Conservation (phyloP, 2,113 vertebrate species). For the Larimichthys polyactis region DNA sequence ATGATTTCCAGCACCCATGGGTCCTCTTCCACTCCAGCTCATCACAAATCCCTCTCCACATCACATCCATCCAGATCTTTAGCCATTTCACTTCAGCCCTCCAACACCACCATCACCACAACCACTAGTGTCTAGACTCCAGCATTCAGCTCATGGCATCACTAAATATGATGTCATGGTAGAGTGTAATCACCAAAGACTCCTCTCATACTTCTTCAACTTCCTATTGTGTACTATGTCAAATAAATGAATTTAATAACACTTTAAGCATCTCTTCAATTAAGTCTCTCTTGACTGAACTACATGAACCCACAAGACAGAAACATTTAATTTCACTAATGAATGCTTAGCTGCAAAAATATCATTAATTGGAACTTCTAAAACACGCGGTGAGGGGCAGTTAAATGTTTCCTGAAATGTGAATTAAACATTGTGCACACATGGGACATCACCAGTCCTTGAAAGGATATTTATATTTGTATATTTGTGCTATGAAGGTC, state of each 20-base stretch:
- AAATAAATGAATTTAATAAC: not conserved
- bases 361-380: not conserved
- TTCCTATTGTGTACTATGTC: not conserved
- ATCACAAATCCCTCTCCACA: not conserved
- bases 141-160: not conserved
- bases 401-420: not conserved
- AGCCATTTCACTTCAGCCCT: too few relatives aligned
- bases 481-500: constrained; percentile 18
- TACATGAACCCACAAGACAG: not conserved
- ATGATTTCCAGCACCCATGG: not conserved
- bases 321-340: not conserved
- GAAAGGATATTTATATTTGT: not conserved
- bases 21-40: not conserved
- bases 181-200: too few relatives aligned
- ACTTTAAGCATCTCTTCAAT: not conserved
- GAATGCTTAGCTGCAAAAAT: not conserved
- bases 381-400: not conserved
- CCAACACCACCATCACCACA: not conserved
- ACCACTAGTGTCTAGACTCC: not conserved
- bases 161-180: not conserved
- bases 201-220: not conserved
- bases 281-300: not conserved
- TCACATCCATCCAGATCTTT: not conserved
- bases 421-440: not conserved
- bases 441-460: not conserved